Evolutionary conservation across 2,113 vertebrate genomes (phyloP).

Genomic region (Syrmaticus mikado): DNA sequence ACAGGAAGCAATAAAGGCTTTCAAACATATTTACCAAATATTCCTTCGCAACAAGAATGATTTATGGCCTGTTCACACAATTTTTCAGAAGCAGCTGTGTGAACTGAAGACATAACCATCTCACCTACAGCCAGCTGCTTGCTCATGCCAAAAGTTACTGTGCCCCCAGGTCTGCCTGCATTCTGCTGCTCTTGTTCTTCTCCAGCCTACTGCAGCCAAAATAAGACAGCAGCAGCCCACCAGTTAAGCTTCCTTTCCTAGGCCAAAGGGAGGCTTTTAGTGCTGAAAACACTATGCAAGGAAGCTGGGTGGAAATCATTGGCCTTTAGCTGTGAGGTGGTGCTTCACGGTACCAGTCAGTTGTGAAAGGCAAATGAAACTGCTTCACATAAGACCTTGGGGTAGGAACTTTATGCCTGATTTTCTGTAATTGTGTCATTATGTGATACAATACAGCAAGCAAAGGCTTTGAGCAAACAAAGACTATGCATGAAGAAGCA

Average conservation of each 20-base stretch:
- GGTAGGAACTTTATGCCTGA: neutral
- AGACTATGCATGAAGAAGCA: neutral
- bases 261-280: neutral
- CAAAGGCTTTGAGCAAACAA: neutral
- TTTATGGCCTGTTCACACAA: neutral
- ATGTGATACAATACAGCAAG: neutral
- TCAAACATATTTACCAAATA: slow-evolving; percentile 24
- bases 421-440: neutral
- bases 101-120: neutral
- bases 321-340: neutral
- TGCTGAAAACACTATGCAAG: neutral
- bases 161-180: neutral
- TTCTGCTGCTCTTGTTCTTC: neutral
- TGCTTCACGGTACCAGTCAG: neutral
- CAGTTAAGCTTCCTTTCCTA: neutral
- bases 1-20: neutral
- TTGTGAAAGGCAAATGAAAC: neutral
- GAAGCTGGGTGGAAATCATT: neutral
- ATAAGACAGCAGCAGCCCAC: neutral
- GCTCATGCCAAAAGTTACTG: neutral
- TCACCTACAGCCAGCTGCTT: neutral
- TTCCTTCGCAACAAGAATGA: neutral
- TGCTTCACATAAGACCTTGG: neutral
- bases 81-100: neutral
- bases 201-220: neutral